These are phyloP conservation scores for Galaxea fascicularis DNA, from an alignment of 92 coral and sea anemone species.

Conservation along the genomic window DNA sequence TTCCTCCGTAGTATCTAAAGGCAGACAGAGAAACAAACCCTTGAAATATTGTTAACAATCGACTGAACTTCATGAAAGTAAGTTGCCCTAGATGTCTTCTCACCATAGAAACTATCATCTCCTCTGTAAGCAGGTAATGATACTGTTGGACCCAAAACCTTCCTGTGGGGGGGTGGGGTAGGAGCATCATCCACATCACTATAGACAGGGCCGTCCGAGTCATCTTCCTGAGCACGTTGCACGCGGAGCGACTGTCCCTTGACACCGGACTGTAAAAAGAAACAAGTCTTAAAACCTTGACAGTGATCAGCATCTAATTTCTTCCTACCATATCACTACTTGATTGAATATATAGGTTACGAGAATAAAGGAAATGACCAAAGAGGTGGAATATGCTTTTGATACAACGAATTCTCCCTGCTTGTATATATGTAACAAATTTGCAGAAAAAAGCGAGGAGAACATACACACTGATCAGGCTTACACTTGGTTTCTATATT, in stretches of 20 bases:
- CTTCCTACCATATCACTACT: no score
- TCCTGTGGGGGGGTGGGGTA: slow-evolving; percentile 75
- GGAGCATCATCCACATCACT: slow-evolving; percentile 89
- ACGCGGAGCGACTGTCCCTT: slow-evolving; percentile 41
- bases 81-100: not conserved
- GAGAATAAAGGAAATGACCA: no score
- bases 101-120: slow-evolving; percentile 62
- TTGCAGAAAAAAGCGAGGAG: no score
- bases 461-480: no score
- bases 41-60: not conserved
- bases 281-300: not conserved
- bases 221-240: slow-evolving; percentile 52
- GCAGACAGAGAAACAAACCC: not conserved
- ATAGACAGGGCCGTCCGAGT: slow-evolving; percentile 65
- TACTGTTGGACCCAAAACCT: slow-evolving; percentile 47
- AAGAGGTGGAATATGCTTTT: no score
- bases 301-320: no score
- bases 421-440: no score
- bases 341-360: no score
- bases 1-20: slow-evolving; percentile 67
- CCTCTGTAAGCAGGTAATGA: slow-evolving; percentile 34
- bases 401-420: no score
- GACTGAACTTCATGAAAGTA: not conserved
- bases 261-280: slow-evolving; percentile 11
- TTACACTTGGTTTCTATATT: no score